phyloP scores from a whole-genome alignment of 2,888 invertebrate species.

The Embidobia sp. region DNA sequence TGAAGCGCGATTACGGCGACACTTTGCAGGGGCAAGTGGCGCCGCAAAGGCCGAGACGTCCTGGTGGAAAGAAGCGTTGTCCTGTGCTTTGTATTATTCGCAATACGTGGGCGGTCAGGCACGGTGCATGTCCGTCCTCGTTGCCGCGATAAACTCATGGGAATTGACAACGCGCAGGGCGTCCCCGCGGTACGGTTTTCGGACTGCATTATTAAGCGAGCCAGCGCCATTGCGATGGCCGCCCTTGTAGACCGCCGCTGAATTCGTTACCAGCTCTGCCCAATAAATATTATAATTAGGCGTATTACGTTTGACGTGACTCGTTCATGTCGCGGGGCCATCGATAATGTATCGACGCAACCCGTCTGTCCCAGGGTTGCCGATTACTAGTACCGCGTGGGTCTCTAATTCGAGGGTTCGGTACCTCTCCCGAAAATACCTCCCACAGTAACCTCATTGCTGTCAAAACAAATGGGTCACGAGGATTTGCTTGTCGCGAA shows the following conservation, averaged over 20 bases:
- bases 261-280: constrained; percentile 37
- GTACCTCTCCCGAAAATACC: too few species aligned
- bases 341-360: constrained; percentile 39
- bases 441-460: too few species aligned
- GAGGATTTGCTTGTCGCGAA: too few species aligned
- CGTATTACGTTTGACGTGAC: constrained; percentile 66
- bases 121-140: constrained; percentile 68
- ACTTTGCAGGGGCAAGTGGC: constrained; percentile 17
- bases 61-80: constrained; percentile 33
- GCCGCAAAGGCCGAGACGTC: constrained; percentile 28
- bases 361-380: constrained; percentile 6
- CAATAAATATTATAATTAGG: constrained; percentile 75
- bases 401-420: too few species aligned
- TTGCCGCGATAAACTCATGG: constrained; percentile 72
- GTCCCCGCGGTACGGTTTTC: constrained; percentile 66
- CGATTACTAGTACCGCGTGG: too few species aligned
- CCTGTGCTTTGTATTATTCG: constrained; percentile 62
- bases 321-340: constrained; percentile 58
- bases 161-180: constrained; percentile 72
- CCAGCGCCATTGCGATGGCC: constrained; percentile 43
- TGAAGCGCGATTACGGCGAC: constrained; percentile 26
- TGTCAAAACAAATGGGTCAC: too few species aligned
- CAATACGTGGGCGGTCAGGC: constrained; percentile 56
- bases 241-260: constrained; percentile 21
- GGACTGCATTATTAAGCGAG: constrained; percentile 75